Conservation (phyloP, 2,113 vertebrate genomes). For the Syrmaticus mikado region DNA sequence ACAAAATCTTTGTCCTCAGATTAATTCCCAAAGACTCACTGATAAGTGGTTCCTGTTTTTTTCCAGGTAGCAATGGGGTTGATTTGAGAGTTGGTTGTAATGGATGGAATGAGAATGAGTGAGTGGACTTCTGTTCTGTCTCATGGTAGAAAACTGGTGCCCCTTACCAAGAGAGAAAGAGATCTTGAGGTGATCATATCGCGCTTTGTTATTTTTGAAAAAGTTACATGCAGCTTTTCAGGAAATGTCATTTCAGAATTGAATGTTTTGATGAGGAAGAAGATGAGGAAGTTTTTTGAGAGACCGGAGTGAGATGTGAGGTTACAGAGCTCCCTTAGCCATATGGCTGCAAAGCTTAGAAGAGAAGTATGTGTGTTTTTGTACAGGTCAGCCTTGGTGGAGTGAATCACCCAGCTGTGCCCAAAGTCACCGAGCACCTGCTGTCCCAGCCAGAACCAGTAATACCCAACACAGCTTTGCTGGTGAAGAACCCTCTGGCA, state of each 20-base stretch:
- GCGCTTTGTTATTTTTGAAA: not conserved
- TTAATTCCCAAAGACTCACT: not conserved
- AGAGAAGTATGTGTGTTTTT: not conserved
- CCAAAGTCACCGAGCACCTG: constrained; percentile 37
- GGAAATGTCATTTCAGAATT: not conserved
- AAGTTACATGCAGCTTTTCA: not conserved
- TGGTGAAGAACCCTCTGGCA: constrained; percentile 91
- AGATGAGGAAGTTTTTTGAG: not conserved
- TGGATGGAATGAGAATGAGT: not conserved
- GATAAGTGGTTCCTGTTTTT: not conserved
- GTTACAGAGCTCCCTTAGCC: not conserved
- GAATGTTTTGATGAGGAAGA: not conserved
- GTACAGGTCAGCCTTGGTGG: constrained; percentile 52
- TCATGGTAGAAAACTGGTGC: not conserved
- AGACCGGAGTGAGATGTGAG: not conserved
- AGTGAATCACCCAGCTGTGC: constrained; percentile 38
- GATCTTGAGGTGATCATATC: not conserved
- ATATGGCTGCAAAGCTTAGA: not conserved
- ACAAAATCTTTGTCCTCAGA: not conserved
- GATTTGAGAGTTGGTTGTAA: not conserved
- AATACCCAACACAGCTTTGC: constrained; percentile 84
- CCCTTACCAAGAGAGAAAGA: not conserved
- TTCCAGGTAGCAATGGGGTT: not conserved
- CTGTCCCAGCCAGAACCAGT: constrained; percentile 66
- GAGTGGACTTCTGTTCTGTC: not conserved